Conservation (phyloP, 1,140 invertebrate species). For the Coptotermes formosanus region DNA sequence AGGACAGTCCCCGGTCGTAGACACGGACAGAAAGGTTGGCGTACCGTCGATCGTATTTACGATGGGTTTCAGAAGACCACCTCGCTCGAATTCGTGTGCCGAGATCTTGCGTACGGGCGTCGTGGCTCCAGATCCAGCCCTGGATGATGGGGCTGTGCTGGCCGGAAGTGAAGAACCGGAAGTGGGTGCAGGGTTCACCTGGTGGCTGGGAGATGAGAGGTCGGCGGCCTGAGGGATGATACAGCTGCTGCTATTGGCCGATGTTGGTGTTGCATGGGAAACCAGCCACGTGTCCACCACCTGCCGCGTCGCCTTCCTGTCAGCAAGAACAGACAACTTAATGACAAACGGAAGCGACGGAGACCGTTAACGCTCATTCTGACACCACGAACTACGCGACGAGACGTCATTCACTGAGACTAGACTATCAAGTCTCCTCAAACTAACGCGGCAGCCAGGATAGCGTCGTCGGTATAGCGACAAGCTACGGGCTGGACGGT, state of each 20-base stretch:
- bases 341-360: too few species aligned
- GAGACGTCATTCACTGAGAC: too few species aligned
- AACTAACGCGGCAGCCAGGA: too few species aligned
- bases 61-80: conserved; percentile 86
- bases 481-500: too few species aligned
- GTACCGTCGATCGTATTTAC: conserved; percentile 82
- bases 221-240: conserved; percentile 45
- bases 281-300: conserved; percentile 91
- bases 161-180: conserved; percentile 39
- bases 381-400: too few species aligned
- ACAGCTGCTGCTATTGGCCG: conserved; percentile 51
- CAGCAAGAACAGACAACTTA: conserved; percentile 22
- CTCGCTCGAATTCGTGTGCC: conserved; percentile 91
- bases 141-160: conserved; percentile 34
- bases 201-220: conserved; percentile 60
- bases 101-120: conserved; percentile 94
- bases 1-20: conserved; percentile 45
- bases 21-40: conserved; percentile 77
- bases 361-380: too few species aligned
- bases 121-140: conserved; percentile 73
- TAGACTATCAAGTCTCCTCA: too few species aligned
- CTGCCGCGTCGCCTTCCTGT: conserved; percentile 85
- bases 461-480: too few species aligned
- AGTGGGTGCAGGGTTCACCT: conserved; percentile 40
- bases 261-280: conserved; percentile 75